A percentile compares a stretch with the other conserved stretches of the same genome.
These are phyloP conservation scores for Umimayanthus kanabou DNA, from an alignment of 92 coral and sea anemone genomes.

Conservation along the genomic window DNA sequence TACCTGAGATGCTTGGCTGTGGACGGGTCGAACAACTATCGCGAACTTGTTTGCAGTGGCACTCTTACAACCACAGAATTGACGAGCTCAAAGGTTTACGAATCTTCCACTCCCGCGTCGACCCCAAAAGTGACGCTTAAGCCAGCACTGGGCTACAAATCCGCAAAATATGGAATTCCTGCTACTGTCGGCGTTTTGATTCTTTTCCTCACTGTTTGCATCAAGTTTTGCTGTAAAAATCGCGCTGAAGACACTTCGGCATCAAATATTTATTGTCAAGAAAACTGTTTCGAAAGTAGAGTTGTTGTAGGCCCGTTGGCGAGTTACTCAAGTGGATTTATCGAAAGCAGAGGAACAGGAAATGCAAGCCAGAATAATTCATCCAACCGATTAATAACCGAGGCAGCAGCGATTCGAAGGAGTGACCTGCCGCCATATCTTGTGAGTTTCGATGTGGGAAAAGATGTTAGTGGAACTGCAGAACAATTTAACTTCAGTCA, in stretches of 20 bases:
- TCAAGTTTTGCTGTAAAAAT: not conserved
- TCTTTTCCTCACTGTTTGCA: not conserved
- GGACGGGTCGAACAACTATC: not conserved
- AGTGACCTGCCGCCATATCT: not conserved
- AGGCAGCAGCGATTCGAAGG: not conserved
- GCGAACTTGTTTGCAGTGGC: not conserved
- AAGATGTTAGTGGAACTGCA: not conserved
- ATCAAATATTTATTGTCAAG: not conserved
- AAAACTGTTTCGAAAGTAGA: not conserved
- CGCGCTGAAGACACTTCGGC: not conserved
- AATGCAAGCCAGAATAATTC: not conserved
- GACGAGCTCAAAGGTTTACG: not conserved
- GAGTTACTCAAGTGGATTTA: not conserved
- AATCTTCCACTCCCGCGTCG: too few species aligned
- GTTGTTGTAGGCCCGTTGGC: not conserved
- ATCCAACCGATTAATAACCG: not conserved
- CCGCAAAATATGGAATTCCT: constrained; percentile 11
- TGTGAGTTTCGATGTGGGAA: not conserved
- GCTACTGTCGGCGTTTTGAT: not conserved
- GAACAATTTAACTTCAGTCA: not conserved
- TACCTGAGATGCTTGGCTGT: not conserved
- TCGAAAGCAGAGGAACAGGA: not conserved
- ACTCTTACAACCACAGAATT: not conserved
- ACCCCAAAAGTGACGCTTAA: too few species aligned
- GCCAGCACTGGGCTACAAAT: not conserved